A percentile compares a stretch with the other conserved stretches of the same genome.
phyloP scores from a whole-genome alignment of 23 tunicate species.

The Ciona savignyi region DNA sequence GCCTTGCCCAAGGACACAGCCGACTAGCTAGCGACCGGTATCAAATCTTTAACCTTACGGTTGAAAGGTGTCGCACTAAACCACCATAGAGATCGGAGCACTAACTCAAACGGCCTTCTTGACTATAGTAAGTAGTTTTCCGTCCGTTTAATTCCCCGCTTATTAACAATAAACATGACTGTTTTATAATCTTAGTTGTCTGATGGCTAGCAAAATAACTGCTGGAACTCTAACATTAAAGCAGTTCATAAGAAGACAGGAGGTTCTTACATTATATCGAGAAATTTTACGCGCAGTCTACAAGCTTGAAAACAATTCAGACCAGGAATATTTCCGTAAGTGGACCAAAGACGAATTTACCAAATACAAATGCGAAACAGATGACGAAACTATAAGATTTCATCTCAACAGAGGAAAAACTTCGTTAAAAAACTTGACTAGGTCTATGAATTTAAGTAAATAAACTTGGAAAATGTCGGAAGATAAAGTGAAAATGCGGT shows the following conservation, averaged over 20 bases:
- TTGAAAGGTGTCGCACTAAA: too few relatives aligned
- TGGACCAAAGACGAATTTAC: slow-evolving; percentile 69
- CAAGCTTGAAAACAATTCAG: slow-evolving; percentile 19
- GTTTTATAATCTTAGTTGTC: too few relatives aligned
- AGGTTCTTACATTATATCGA: slow-evolving; percentile 48
- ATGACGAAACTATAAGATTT: slow-evolving; percentile 35
- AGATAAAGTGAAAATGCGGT: slow-evolving; percentile 10
- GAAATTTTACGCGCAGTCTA: slow-evolving; percentile 31
- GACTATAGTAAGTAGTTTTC: too few relatives aligned
- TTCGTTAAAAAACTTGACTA: slow-evolving; percentile 25
- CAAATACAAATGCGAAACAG: slow-evolving; percentile 38
- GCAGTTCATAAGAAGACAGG: slow-evolving; percentile 49
- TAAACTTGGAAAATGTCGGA: slow-evolving; percentile 13
- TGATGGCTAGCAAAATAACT: slow-evolving; percentile 50
- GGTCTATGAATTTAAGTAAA: slow-evolving; percentile 17
- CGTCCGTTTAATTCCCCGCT: too few relatives aligned
- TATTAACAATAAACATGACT: too few relatives aligned
- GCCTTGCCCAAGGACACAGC: too few relatives aligned
- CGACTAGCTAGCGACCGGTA: too few relatives aligned
- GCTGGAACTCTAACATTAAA: slow-evolving; percentile 20
- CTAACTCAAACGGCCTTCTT: too few relatives aligned
- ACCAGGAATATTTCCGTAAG: slow-evolving; percentile 22
- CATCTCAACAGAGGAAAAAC: slow-evolving; percentile 38
- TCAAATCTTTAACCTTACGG: too few relatives aligned
- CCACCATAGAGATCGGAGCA: too few relatives aligned